Base-by-base conservation (phyloP, 92 coral and sea anemone genomes). In the Scolanthus callimorphus region DNA sequence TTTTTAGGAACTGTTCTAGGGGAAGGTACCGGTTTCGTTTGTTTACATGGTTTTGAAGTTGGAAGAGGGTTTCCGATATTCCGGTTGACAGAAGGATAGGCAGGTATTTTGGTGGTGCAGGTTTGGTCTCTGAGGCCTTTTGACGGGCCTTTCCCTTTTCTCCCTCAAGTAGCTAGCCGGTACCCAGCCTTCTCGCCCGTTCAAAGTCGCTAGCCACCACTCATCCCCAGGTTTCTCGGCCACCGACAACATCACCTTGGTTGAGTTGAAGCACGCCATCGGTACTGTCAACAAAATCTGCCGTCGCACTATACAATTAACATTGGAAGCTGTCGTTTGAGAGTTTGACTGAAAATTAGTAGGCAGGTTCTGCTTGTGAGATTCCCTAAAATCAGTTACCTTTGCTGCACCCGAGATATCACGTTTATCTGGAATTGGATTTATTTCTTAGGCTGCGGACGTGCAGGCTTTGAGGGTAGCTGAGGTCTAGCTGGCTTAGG, bases 171-270 rank as follows among this genome's bases (percentile, higher is more conserved):
- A 89, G 45, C 85, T 94, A 20, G 96, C 59, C 17, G 96, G 99
- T 0, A 81, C 85, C 99, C 99, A 94, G 39, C 99, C 96, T 81
- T 94, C 90, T 31, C 62, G 75, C 3, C 74, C 94, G 43, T 77
- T 73, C 54, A 90, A 67, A 39, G 29, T 57, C 22, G 88, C 99
- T 28, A 68, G 64, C 91, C 96, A 94, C 99, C 99, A 94, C 0
- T 91, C 99, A 46, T 84, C 89, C 17, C 74, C 88, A 29, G 70
- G 63, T 67, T 70, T 78, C 59, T 94, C 94, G 22, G 80, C 41
- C 25, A 84, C 78, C 20, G 3, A 85, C 96, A 23, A 62, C 49
- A 52, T 85, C 87, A 23, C 96, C 96, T 78, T 89, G 85, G 47
- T 62, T 77, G 41, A 94, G 77, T 15, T 90, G 77, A 17, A 94